phyloP scores from a whole-genome alignment of 2,797 vertebrate genomes.

The Macropus fuliginosus region DNA sequence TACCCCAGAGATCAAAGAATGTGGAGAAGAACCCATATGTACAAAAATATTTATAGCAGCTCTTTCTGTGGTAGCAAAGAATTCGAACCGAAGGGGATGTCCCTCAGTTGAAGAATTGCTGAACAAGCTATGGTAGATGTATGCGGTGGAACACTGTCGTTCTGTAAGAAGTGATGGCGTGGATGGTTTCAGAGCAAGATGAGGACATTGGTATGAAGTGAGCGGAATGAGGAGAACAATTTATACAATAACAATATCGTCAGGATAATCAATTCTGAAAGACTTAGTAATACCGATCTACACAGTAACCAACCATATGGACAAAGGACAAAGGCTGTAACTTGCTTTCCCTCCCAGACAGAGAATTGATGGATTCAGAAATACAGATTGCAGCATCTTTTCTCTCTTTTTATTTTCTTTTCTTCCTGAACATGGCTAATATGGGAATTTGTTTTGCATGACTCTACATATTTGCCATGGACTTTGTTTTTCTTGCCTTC shows the following conservation, averaged over 20 bases:
- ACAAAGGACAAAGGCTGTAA: background rate
- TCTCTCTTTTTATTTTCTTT: background rate
- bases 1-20: background rate
- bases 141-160: background rate
- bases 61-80: background rate
- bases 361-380: background rate
- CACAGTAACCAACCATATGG: background rate
- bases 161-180: background rate
- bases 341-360: background rate
- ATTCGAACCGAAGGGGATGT: background rate
- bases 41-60: background rate
- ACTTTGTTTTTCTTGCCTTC: no score
- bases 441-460: background rate
- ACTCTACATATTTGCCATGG: no score
- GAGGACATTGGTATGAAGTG: background rate
- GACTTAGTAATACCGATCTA: background rate
- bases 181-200: background rate
- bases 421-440: background rate
- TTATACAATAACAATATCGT: background rate
- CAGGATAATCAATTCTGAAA: background rate
- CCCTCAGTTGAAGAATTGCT: background rate
- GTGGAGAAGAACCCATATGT: background rate
- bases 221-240: background rate
- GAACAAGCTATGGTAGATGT: background rate
- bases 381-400: background rate